Conservation (phyloP, 2,113 vertebrate species). For the Sander lucioperca region DNA sequence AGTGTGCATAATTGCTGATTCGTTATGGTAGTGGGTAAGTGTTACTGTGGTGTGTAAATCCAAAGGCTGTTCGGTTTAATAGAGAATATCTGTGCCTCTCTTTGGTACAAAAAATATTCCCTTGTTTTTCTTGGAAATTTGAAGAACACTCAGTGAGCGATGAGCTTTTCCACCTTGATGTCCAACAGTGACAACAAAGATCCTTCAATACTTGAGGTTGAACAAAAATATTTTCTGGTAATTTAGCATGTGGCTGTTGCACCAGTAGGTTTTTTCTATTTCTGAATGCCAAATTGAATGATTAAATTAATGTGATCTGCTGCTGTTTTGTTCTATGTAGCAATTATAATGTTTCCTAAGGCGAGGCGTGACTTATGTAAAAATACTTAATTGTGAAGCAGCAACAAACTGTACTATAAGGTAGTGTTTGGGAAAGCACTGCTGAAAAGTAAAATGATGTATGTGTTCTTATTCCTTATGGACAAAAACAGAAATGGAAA, state of each 20-base stretch:
- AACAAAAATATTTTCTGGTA: constrained; percentile 21
- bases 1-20: background rate
- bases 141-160: constrained; percentile 34
- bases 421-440: no score
- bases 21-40: background rate
- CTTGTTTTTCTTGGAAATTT: constrained; percentile 62
- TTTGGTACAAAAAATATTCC: constrained; percentile 59
- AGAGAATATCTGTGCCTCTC: constrained; percentile 43
- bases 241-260: constrained; percentile 13
- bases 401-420: no score
- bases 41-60: background rate
- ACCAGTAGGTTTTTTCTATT: constrained; percentile 58
- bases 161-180: constrained; percentile 41
- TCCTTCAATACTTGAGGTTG: background rate
- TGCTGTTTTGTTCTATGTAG: background rate
- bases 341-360: background rate
- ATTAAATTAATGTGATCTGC: background rate
- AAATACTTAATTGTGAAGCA: no score
- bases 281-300: constrained; percentile 40
- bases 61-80: constrained; percentile 24
- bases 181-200: constrained; percentile 45
- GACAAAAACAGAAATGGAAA: no score
- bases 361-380: no score
- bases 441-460: no score
- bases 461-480: no score